Percentiles rank a stretch among this genome's conserved stretches.
These are phyloP conservation scores for Gandaritis pyraliata DNA, from an alignment of 2,888 invertebrate species.

Conservation along the genomic window DNA sequence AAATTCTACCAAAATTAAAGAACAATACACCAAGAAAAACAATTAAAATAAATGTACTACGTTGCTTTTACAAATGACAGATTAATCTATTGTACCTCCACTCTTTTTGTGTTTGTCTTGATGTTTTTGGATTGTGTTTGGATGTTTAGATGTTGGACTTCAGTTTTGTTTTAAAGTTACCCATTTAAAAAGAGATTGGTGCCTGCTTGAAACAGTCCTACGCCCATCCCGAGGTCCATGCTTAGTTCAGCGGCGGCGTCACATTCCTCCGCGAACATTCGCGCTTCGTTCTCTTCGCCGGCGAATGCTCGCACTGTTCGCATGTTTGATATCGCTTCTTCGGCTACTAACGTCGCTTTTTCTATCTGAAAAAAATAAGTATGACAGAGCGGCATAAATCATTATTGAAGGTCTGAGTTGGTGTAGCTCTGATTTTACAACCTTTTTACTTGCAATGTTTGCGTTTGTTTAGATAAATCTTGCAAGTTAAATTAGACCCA, in stretches of 20 bases:
- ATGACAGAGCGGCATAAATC: background rate
- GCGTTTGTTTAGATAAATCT: too few species aligned
- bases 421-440: too few species aligned
- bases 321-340: slow-evolving; percentile 97
- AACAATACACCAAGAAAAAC: too few species aligned
- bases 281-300: slow-evolving; percentile 93
- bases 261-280: slow-evolving; percentile 89
- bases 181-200: slow-evolving; percentile 94
- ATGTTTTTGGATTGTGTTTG: too few species aligned
- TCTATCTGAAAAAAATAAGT: slow-evolving; percentile 85
- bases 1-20: too few species aligned
- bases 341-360: slow-evolving; percentile 94
- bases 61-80: too few species aligned
- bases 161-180: slow-evolving; percentile 56
- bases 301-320: slow-evolving; percentile 97
- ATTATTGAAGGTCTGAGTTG: slow-evolving; percentile 4
- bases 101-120: too few species aligned
- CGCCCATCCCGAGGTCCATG: slow-evolving; percentile 93
- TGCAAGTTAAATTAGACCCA: too few species aligned
- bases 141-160: too few species aligned
- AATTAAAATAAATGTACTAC: too few species aligned
- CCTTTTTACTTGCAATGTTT: too few species aligned
- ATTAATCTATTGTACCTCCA: too few species aligned
- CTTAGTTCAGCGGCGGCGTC: slow-evolving; percentile 88
- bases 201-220: slow-evolving; percentile 95